Evolutionary conservation across 2,113 vertebrate genomes (phyloP), one percentile per base, ranked within the genome.

Genomic region (Apeltes quadracus): DNA sequence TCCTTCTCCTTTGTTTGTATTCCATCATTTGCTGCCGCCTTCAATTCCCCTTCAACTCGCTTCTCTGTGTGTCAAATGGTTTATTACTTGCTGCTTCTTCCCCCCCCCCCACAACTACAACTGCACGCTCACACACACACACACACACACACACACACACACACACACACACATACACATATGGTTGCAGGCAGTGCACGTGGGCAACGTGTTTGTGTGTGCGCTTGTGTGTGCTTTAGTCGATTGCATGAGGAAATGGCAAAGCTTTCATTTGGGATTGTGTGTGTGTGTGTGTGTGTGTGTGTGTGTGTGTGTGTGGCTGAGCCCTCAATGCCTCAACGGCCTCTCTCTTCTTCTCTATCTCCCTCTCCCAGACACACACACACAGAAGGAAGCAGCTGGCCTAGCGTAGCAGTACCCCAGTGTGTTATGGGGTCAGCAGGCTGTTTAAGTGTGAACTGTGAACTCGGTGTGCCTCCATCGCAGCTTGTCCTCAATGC

Each of bases 381-480:
- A 86, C 29, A 61, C 53, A 75, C 14, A 61, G 54, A 53, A 14
- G 72, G 73, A 69, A 76, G 85, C 86, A 89, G 83, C 84, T 88
- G 84, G 85, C 76, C 53, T 56, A 59, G 46, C 72, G 56, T 58
- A 39, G 71, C 79, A 62, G 34, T 44, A 75, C 73, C 78, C 61
- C 67, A 63, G 85, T 85, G 79, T 71, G 82, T 87, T 87, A 67
- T 71, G 64, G 76, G 88, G 85, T 85, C 80, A 81, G 71, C 53
- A 70, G 79, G 66, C 75, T 86, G 87, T 79, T 82, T 85, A 78
- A 85, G 56, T 82, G 76, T 75, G 76, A 85, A 78, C 87, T 82
- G 56, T 83, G 82, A 89, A 83, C 77, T 67, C 74, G 61, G 56
- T 65, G 75, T 79, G 59, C 38, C 16, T 29, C 25, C 54, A 64